Conservation (phyloP, 2,888 invertebrate species). For the Xestia ashworthii region DNA sequence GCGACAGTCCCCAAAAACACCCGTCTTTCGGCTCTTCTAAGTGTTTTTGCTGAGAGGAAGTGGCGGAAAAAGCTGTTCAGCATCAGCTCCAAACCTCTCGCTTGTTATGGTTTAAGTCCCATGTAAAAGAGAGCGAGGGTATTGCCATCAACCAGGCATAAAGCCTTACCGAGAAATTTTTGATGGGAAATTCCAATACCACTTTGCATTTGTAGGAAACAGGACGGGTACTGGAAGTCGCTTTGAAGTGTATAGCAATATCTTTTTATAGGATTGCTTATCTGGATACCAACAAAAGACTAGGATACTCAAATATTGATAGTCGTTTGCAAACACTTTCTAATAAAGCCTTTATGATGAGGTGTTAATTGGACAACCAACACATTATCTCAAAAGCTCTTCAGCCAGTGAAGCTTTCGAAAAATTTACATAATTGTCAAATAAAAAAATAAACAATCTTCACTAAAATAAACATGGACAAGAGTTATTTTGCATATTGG, state of each 20-base stretch:
- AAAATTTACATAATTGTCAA: slow-evolving; percentile 47
- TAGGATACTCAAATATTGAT: slow-evolving; percentile 7
- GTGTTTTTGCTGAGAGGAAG: no score
- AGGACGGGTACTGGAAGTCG: not conserved
- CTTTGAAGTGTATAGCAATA: not conserved
- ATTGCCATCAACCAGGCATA: not conserved
- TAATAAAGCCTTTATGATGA: slow-evolving; percentile 35
- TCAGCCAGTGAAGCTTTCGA: slow-evolving; percentile 29
- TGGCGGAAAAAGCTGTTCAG: no score
- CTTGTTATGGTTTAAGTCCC: not conserved
- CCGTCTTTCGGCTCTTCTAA: no score
- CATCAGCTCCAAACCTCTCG: not conserved
- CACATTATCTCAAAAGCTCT: slow-evolving; percentile 22
- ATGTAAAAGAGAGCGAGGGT: not conserved
- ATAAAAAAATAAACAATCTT: slow-evolving; percentile 28
- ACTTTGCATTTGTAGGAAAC: not conserved
- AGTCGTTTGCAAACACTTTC: slow-evolving; percentile 25
- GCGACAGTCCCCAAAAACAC: no score
- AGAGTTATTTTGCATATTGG: slow-evolving; percentile 33
- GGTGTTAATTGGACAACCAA: slow-evolving; percentile 39
- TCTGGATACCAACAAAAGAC: slow-evolving; percentile 8
- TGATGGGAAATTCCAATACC: not conserved
- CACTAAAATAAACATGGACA: slow-evolving; percentile 16
- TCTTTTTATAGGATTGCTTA: not conserved
- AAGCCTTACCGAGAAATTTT: not conserved